phyloP scores from a whole-genome alignment of 2,113 vertebrate genomes.

The Zeus faber region DNA sequence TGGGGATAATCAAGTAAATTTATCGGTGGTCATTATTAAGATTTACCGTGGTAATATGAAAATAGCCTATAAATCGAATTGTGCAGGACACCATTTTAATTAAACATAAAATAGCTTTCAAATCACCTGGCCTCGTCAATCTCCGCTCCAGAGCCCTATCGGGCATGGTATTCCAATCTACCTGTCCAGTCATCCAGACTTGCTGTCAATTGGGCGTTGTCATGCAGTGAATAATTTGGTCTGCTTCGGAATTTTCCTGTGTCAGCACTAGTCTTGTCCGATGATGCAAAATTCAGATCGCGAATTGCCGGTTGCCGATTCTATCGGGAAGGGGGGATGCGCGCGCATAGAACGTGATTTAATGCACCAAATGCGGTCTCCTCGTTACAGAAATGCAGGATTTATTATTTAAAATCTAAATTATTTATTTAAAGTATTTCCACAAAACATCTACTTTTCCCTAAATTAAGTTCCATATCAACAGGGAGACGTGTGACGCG shows the following conservation, averaged over 20 bases:
- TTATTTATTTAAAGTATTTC: too few relatives aligned
- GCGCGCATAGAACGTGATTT: too few relatives aligned
- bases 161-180: constrained; percentile 20
- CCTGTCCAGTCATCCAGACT: not conserved
- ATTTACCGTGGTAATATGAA: constrained; percentile 17
- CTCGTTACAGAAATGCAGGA: too few relatives aligned
- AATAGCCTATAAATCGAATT: constrained; percentile 26
- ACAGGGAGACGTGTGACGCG: too few relatives aligned
- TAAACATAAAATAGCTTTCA: not conserved
- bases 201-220: not conserved
- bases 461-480: too few relatives aligned
- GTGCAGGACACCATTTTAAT: constrained; percentile 36
- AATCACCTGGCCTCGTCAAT: constrained; percentile 19
- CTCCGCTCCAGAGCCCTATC: constrained; percentile 42
- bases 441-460: too few relatives aligned
- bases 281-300: too few relatives aligned
- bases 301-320: too few relatives aligned
- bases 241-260: not conserved
- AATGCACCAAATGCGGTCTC: too few relatives aligned
- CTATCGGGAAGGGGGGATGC: too few relatives aligned
- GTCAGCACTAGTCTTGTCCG: too few relatives aligned
- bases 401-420: too few relatives aligned
- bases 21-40: constrained; percentile 30
- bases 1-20: not conserved
- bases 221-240: not conserved